Evolutionary conservation across 1,140 invertebrate species (phyloP).

Genomic region (Littorina saxatilis): DNA sequence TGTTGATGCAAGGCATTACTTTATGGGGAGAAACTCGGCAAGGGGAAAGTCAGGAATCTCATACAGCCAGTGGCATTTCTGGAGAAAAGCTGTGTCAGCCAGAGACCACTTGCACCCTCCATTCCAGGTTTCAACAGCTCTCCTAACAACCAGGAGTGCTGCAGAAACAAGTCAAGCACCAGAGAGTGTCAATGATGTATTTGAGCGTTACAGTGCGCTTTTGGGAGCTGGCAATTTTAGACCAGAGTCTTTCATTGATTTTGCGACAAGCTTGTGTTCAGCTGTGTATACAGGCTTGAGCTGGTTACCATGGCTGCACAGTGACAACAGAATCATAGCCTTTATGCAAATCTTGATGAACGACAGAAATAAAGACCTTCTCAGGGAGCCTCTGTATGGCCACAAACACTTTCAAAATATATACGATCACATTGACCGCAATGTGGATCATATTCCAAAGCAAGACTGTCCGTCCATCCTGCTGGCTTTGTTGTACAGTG

Average conservation of each 20-base stretch:
- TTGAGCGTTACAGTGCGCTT: conserved; percentile 1
- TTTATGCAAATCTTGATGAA: conserved; percentile 46
- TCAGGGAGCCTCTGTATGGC: conserved; percentile 6
- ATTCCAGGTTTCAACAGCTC: background rate
- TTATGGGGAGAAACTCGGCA: background rate
- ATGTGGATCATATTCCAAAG: conserved; percentile 17
- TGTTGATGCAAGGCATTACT: background rate
- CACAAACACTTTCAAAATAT: conserved; percentile 20
- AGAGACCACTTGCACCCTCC: background rate
- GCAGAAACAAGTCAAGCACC: too few species aligned
- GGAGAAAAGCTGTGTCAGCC: background rate
- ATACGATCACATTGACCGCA: background rate
- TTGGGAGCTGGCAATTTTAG: conserved; percentile 17
- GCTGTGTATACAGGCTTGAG: conserved; percentile 27
- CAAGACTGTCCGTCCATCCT: conserved; percentile 28
- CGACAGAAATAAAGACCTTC: background rate
- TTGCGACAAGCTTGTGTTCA: background rate
- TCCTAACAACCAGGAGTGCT: background rate
- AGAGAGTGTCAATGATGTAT: background rate
- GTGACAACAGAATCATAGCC: conserved; percentile 23
- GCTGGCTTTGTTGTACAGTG: conserved; percentile 20
- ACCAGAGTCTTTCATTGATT: background rate
- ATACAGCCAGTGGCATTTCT: conserved; percentile 1
- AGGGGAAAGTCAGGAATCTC: background rate
- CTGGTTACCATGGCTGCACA: conserved; percentile 41